phyloP scores from a whole-genome alignment of 2,888 invertebrate genomes.

The Dorcus hopei region DNA sequence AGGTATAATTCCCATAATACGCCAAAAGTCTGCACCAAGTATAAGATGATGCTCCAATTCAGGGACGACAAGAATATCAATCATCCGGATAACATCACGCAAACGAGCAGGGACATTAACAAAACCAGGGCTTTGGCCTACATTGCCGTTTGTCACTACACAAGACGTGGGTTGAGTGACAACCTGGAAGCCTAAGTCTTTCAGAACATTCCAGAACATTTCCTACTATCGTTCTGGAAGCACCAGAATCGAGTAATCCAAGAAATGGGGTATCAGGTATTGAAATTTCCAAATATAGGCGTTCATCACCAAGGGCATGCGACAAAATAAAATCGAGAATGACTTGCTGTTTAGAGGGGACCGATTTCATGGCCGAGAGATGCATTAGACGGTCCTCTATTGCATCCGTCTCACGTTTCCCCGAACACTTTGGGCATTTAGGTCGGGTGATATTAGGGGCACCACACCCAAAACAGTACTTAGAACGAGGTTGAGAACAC shows the following conservation, averaged over 20 bases:
- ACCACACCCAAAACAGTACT: neutral
- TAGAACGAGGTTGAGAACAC: slow-evolving; percentile 1
- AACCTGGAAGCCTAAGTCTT: neutral
- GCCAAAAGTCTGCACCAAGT: slow-evolving; percentile 9
- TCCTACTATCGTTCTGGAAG: slow-evolving; percentile 15
- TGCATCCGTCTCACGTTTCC: neutral
- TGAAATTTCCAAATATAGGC: neutral
- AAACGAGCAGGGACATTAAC: neutral
- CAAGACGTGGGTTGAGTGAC: neutral
- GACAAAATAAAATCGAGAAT: slow-evolving; percentile 8
- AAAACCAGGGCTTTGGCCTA: neutral
- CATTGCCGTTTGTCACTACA: neutral
- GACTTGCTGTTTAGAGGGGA: neutral
- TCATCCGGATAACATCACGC: neutral
- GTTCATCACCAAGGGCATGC: slow-evolving; percentile 6
- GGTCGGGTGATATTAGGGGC: neutral
- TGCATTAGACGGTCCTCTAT: neutral
- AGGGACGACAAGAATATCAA: neutral
- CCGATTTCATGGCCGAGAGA: neutral
- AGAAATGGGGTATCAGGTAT: slow-evolving; percentile 12
- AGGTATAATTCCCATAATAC: slow-evolving; percentile 3
- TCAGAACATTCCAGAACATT: neutral
- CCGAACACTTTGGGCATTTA: slow-evolving; percentile 8
- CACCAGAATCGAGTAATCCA: slow-evolving; percentile 5
- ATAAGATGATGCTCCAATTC: neutral